phyloP scores from a whole-genome alignment of 2,113 vertebrate genomes.

The Poeciliopsis occidentalis region DNA sequence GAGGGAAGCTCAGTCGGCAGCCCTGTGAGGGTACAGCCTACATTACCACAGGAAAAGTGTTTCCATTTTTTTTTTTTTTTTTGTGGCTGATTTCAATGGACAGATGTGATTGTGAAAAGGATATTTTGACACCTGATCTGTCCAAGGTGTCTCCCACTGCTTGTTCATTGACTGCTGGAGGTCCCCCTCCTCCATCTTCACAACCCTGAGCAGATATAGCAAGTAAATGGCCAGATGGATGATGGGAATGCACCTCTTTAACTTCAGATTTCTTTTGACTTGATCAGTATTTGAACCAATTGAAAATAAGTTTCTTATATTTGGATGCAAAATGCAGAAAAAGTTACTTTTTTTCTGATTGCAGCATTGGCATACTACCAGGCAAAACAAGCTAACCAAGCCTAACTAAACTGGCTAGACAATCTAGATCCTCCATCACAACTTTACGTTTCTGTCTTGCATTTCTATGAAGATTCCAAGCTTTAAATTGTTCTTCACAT shows the following conservation, averaged over 20 bases:
- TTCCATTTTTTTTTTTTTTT: neutral
- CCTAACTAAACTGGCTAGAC: neutral
- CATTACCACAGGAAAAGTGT: conserved; percentile 8
- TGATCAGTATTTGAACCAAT: neutral
- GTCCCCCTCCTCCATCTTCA: neutral
- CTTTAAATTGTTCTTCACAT: neutral
- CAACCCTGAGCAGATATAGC: neutral
- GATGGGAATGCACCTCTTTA: conserved; percentile 1
- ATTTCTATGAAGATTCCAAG: neutral
- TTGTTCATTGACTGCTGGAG: neutral
- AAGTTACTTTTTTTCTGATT: neutral
- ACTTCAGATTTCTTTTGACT: neutral
- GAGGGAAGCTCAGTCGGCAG: conserved; percentile 10
- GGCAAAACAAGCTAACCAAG: neutral
- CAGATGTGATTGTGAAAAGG: neutral
- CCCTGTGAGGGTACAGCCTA: conserved; percentile 23
- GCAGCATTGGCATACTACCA: neutral
- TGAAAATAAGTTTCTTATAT: neutral
- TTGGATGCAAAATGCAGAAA: neutral
- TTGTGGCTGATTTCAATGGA: neutral
- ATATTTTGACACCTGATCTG: neutral
- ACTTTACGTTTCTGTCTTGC: neutral
- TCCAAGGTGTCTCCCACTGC: neutral
- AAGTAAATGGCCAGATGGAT: neutral
- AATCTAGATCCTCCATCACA: neutral